phyloP scores from a whole-genome alignment of 2,797 vertebrate genomes.

The Falco rusticolus region DNA sequence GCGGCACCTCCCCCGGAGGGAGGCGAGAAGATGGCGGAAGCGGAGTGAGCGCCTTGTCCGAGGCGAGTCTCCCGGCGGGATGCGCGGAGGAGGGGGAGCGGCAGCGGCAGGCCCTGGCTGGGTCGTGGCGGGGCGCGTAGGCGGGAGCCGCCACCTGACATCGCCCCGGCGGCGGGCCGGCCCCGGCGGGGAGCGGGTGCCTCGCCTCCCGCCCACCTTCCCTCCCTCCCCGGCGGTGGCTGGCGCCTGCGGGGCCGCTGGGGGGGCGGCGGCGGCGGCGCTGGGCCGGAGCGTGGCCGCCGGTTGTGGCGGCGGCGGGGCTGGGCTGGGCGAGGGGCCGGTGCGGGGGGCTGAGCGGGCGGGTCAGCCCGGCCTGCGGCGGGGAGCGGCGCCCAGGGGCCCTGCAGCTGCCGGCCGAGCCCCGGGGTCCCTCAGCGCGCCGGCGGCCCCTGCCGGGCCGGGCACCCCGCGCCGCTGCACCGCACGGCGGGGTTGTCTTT shows the following conservation, averaged over 20 bases:
- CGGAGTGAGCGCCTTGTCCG: constrained; percentile 75
- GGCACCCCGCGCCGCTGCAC: too few species aligned
- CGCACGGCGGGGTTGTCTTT: fast-evolving
- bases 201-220: not conserved
- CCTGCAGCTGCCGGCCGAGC: not conserved
- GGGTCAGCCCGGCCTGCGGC: not conserved
- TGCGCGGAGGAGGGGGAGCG: constrained; percentile 12
- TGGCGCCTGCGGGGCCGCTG: not conserved
- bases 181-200: too few species aligned
- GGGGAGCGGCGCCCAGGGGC: not conserved
- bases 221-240: not conserved
- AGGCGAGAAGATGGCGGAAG: constrained; percentile 82
- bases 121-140: not conserved
- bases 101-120: not conserved
- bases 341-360: not conserved
- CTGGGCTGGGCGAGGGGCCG: not conserved
- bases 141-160: constrained; percentile 12
- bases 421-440: too few species aligned
- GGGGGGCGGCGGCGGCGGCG: not conserved
- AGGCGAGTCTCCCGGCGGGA: constrained; percentile 60
- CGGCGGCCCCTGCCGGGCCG: too few species aligned
- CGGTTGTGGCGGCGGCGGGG: not conserved
- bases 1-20: constrained; percentile 74
- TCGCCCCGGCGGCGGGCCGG: not conserved
- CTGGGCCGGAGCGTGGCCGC: not conserved